phyloP scores from a whole-genome alignment of 2,888 invertebrate genomes.

The Trachelus tabidus region DNA sequence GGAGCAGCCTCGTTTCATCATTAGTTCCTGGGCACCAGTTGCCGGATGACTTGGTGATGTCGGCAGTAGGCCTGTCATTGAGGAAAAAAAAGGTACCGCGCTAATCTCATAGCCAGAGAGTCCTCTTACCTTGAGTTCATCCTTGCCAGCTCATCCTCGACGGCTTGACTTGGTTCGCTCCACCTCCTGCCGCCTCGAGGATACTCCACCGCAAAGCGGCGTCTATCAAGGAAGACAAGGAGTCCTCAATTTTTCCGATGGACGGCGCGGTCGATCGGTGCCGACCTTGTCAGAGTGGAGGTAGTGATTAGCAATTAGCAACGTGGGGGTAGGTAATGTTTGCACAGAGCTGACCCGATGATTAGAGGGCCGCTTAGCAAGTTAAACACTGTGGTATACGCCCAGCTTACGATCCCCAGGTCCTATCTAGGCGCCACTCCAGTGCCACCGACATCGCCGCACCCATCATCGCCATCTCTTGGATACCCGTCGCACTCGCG shows the following conservation, averaged over 20 bases:
- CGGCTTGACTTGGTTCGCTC: background rate
- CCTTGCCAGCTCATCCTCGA: background rate
- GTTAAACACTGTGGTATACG: conserved; percentile 13
- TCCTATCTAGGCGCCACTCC: background rate
- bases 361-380: conserved; percentile 35
- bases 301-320: conserved; percentile 53
- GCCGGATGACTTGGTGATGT: background rate
- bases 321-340: conserved; percentile 34
- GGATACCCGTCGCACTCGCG: conserved; percentile 39
- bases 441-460: background rate
- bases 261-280: background rate
- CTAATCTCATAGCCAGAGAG: background rate
- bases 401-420: background rate
- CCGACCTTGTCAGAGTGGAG: conserved; percentile 21
- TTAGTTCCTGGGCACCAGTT: background rate
- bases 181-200: background rate
- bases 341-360: conserved; percentile 42
- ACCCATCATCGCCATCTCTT: conserved; percentile 4
- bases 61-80: background rate
- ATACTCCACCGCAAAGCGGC: background rate
- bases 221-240: background rate
- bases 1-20: background rate
- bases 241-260: background rate
- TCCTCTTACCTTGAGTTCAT: background rate
- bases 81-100: background rate